phyloP scores from a whole-genome alignment of 1,140 invertebrate species.

The Tribolium castaneum region DNA sequence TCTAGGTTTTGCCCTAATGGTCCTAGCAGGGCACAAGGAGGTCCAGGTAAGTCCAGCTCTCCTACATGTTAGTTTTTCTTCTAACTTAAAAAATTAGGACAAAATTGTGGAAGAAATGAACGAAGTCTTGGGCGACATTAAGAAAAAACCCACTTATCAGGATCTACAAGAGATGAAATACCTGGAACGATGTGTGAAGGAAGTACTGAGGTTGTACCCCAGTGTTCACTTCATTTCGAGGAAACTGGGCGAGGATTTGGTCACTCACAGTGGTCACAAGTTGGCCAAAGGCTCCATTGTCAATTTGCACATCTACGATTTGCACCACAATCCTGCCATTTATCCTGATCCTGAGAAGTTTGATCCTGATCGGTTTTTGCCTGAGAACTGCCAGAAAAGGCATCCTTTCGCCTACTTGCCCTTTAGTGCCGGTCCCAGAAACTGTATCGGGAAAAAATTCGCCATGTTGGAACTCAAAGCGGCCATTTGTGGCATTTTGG shows the following conservation, averaged over 20 bases:
- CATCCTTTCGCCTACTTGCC: conserved; percentile 70
- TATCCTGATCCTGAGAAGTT: conserved; percentile 75
- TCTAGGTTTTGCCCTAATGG: conserved; percentile 61
- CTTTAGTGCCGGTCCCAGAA: conserved; percentile 73
- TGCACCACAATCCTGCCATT: conserved; percentile 50
- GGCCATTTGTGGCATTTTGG: conserved; percentile 61
- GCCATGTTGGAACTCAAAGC: conserved; percentile 65
- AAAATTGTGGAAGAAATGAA: conserved; percentile 75
- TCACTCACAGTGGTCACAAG: conserved; percentile 52
- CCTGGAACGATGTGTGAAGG: conserved; percentile 73
- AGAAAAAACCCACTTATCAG: conserved; percentile 66
- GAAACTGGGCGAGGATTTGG: conserved; percentile 65
- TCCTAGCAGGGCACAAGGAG: conserved; percentile 58
- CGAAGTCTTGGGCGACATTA: conserved; percentile 68
- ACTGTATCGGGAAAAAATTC: conserved; percentile 71
- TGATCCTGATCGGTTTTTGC: conserved; percentile 75
- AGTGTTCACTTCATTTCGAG: conserved; percentile 75
- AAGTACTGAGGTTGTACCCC: conserved; percentile 72
- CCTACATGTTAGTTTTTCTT: conserved; percentile 60
- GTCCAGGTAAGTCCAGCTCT: conserved; percentile 45
- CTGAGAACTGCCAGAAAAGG: conserved; percentile 65
- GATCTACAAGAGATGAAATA: conserved; percentile 74
- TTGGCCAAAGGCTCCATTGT: not conserved
- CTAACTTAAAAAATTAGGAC: conserved; percentile 70
- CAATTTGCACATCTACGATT: conserved; percentile 43